A percentile compares a stretch with the other conserved stretches of the same genome.
phyloP scores from a whole-genome alignment of 2,888 invertebrate species.

The Mesopsocus fuscifrons region DNA sequence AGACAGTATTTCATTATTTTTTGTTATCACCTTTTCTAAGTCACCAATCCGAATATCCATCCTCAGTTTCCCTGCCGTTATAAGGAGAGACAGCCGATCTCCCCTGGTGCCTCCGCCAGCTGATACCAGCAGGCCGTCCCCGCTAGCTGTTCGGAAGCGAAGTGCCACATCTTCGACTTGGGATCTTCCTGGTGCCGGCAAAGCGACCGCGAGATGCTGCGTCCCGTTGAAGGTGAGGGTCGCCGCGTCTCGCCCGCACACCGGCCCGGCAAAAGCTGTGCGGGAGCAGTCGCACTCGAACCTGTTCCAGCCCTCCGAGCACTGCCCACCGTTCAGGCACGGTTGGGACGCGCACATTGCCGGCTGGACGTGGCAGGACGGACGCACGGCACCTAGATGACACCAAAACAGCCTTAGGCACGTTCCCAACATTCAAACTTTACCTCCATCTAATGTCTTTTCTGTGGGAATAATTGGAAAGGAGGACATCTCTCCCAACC shows the following conservation, averaged over 20 bases:
- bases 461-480: no score
- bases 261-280: constrained; percentile 75
- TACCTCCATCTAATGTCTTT: no score
- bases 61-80: constrained; percentile 66
- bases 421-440: no score
- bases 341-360: constrained; percentile 68
- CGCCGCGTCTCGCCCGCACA: constrained; percentile 79
- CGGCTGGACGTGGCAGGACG: constrained; percentile 68
- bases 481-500: no score
- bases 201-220: constrained; percentile 61
- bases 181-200: constrained; percentile 54
- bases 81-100: constrained; percentile 67
- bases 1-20: no score
- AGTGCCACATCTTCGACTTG: constrained; percentile 81
- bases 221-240: constrained; percentile 76
- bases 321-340: constrained; percentile 74
- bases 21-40: constrained; percentile 65
- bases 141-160: constrained; percentile 64
- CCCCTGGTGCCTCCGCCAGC: constrained; percentile 61
- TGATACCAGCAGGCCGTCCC: constrained; percentile 55
- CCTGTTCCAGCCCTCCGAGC: constrained; percentile 90
- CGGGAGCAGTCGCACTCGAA: constrained; percentile 83
- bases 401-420: background rate
- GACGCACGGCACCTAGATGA: constrained; percentile 60
- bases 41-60: constrained; percentile 68